Evolutionary conservation across 2,888 invertebrate genomes (phyloP).

Genomic region (Chrysomela aeneicollis): DNA sequence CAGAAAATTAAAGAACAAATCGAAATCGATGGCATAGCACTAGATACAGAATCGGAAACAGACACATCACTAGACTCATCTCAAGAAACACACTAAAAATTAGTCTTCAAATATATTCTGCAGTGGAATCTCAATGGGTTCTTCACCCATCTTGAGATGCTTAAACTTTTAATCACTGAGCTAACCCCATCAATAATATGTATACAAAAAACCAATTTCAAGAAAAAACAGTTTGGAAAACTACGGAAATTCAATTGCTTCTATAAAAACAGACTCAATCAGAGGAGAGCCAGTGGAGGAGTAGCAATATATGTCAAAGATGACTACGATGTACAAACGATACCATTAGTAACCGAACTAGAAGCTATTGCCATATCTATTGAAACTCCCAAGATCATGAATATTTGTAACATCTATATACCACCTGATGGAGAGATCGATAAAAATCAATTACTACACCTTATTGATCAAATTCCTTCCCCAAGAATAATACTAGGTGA

Average conservation of each 20-base stretch:
- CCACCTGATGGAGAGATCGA: neutral
- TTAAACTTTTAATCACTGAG: neutral
- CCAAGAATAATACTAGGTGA: neutral
- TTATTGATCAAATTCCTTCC: neutral
- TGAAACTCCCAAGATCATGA: neutral
- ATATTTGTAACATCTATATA: neutral
- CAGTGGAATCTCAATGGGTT: neutral
- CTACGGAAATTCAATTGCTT: no score
- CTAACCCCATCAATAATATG: neutral
- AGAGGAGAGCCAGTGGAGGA: neutral
- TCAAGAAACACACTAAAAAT: neutral
- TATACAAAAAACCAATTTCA: neutral
- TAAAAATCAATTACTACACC: neutral
- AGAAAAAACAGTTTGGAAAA: neutral
- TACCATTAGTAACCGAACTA: neutral
- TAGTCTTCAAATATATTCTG: neutral
- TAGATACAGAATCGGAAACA: neutral
- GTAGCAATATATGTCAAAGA: neutral
- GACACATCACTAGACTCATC: neutral
- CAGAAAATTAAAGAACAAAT: neutral
- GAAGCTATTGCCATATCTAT: neutral
- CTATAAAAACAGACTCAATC: neutral
- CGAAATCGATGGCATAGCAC: neutral
- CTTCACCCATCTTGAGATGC: neutral
- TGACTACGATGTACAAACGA: neutral